These are phyloP conservation scores for Clostera curtula DNA, from an alignment of 2,888 invertebrate species.

Conservation along the genomic window DNA sequence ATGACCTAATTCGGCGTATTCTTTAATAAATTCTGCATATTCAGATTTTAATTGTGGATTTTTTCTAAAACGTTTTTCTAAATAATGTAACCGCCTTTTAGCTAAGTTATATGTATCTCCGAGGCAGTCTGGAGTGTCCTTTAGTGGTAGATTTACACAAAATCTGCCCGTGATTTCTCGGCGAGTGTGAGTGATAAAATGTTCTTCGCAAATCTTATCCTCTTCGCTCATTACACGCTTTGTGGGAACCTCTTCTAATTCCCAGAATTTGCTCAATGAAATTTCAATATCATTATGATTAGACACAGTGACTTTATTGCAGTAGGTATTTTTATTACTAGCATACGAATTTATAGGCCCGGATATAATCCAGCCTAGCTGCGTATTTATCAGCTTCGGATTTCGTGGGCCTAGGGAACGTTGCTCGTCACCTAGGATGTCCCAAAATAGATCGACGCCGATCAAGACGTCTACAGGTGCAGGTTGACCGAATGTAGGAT, in stretches of 20 bases:
- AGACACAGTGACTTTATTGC: slow-evolving; percentile 4
- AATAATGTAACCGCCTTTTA: slow-evolving; percentile 12
- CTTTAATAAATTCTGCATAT: slow-evolving; percentile 15
- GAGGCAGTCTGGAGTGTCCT: slow-evolving; percentile 4
- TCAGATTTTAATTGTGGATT: slow-evolving; percentile 8
- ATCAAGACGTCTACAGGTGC: slow-evolving; percentile 1
- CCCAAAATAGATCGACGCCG: slow-evolving; percentile 6
- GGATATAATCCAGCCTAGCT: slow-evolving; percentile 22
- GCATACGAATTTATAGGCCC: slow-evolving; percentile 11
- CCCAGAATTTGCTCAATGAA: slow-evolving; percentile 15
- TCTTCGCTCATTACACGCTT: slow-evolving; percentile 5
- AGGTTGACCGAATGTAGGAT: slow-evolving; percentile 6
- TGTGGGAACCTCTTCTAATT: slow-evolving; percentile 17
- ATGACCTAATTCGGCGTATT: slow-evolving; percentile 16
- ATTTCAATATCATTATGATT: slow-evolving; percentile 5
- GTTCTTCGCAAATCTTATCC: slow-evolving; percentile 15
- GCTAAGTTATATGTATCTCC: slow-evolving; percentile 17
- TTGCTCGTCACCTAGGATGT: slow-evolving; percentile 16
- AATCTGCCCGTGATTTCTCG: slow-evolving; percentile 11
- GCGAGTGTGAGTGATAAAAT: slow-evolving; percentile 12
- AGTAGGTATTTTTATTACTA: neutral
- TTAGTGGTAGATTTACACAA: slow-evolving; percentile 11
- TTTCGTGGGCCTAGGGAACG: slow-evolving; percentile 11
- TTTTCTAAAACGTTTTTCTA: slow-evolving; percentile 14
- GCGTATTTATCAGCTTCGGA: slow-evolving; percentile 13